Percentiles rank a stretch among this genome's conserved stretches.
phyloP scores from a whole-genome alignment of 2,797 vertebrate genomes.

The Acrossocheilus wenchowensis region DNA sequence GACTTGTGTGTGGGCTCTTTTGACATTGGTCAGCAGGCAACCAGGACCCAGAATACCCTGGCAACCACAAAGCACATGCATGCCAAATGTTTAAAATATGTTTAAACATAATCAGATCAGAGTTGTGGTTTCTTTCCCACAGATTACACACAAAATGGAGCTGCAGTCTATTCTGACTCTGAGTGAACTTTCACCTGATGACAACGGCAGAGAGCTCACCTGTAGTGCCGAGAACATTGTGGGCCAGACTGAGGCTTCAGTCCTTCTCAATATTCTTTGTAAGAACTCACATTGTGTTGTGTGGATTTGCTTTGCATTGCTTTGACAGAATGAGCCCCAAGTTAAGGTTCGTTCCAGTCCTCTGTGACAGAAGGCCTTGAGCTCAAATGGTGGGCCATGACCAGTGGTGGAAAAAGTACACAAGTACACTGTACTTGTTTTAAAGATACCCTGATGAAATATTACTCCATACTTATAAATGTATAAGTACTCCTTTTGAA shows the following conservation, averaged over 20 bases:
- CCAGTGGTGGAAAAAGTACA: not conserved
- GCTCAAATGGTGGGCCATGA: not conserved
- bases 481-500: too few relatives aligned
- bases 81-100: not conserved
- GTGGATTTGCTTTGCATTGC: slow-evolving; percentile 13
- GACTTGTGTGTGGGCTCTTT: not conserved
- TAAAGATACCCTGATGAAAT: not conserved
- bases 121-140: slow-evolving; percentile 64
- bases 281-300: slow-evolving; percentile 70
- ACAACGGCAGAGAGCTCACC: slow-evolving; percentile 88
- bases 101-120: not conserved
- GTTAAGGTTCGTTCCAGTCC: not conserved
- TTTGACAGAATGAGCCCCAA: slow-evolving; percentile 5
- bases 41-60: not conserved
- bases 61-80: not conserved
- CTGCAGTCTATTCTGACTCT: slow-evolving; percentile 84
- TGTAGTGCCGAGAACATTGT: slow-evolving; percentile 95
- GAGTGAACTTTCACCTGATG: slow-evolving; percentile 87
- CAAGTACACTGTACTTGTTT: not conserved
- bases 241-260: slow-evolving; percentile 87
- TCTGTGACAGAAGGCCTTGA: not conserved
- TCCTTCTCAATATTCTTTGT: slow-evolving; percentile 94
- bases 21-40: slow-evolving; percentile 8
- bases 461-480: not conserved
- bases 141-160: slow-evolving; percentile 77